A percentile compares a stretch with the other conserved stretches of the same genome.
Evolutionary conservation across 1,140 invertebrate genomes (phyloP).

Genomic region (Psilanteris sp.): DNA sequence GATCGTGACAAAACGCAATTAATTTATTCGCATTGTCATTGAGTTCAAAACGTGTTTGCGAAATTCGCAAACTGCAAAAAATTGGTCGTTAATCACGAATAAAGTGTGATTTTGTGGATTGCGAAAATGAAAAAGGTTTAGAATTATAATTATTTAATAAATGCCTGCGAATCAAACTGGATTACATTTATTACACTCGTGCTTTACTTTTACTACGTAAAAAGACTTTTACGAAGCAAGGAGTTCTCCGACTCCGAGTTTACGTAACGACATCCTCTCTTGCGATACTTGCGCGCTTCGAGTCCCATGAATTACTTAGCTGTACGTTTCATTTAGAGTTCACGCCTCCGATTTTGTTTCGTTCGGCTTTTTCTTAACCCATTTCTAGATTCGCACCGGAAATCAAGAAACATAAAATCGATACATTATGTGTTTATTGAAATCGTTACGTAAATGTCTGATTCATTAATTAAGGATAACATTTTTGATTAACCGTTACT

Average conservation of each 20-base stretch:
- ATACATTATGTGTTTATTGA: conserved; percentile 37
- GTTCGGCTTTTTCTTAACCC: conserved; percentile 47
- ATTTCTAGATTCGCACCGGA: conserved; percentile 23
- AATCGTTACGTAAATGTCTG: conserved; percentile 14
- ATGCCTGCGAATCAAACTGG: too few species aligned
- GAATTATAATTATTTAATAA: too few species aligned
- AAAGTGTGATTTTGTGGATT: too few species aligned
- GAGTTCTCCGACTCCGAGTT: conserved; percentile 51
- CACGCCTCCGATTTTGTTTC: conserved; percentile 60
- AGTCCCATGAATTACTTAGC: conserved; percentile 45
- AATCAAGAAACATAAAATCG: conserved; percentile 41
- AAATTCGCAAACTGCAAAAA: too few species aligned
- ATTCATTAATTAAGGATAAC: neutral
- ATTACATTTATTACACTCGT: conserved; percentile 44
- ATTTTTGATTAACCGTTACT: too few species aligned
- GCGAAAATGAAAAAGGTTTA: too few species aligned
- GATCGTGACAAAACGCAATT: too few species aligned
- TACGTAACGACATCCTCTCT: conserved; percentile 74
- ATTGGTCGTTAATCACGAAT: too few species aligned
- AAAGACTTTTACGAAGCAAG: conserved; percentile 67
- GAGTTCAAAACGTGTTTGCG: too few species aligned
- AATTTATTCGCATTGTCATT: too few species aligned
- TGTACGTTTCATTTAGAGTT: conserved; percentile 43
- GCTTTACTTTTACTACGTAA: conserved; percentile 61
- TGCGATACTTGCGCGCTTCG: conserved; percentile 62